phyloP scores from a whole-genome alignment of 2,113 vertebrate genomes.

The Saguinus imperator region DNA sequence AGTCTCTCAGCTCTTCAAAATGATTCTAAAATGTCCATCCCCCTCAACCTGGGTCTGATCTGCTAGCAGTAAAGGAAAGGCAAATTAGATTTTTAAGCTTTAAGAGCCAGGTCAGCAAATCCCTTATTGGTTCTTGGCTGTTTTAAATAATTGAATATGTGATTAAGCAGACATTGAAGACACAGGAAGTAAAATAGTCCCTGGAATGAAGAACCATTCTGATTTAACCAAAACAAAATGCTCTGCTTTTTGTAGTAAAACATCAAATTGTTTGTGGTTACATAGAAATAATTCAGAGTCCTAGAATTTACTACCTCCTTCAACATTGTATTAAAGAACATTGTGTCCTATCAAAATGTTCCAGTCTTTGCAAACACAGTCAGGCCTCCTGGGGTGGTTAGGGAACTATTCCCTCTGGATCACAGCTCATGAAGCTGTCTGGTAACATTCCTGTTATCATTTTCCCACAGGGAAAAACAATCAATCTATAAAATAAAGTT shows the following conservation, averaged over 20 bases:
- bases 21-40: slow-evolving; percentile 43
- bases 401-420: neutral
- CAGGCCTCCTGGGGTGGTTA: neutral
- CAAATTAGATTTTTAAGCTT: slow-evolving; percentile 72
- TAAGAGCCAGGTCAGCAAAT: slow-evolving; percentile 58
- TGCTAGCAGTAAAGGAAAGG: slow-evolving; percentile 40
- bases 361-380: neutral
- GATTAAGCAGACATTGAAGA: slow-evolving; percentile 67
- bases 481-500: neutral
- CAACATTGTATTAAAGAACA: neutral
- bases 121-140: slow-evolving; percentile 10
- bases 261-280: slow-evolving; percentile 42
- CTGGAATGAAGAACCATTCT: slow-evolving; percentile 16
- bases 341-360: neutral
- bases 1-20: slow-evolving; percentile 46
- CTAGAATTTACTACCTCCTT: slow-evolving; percentile 7
- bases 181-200: slow-evolving; percentile 44
- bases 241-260: slow-evolving; percentile 35
- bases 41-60: slow-evolving; percentile 47
- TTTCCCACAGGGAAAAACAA: neutral
- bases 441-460: neutral
- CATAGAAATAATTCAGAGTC: neutral
- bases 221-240: slow-evolving; percentile 56
- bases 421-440: neutral
- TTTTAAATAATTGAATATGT: slow-evolving; percentile 69